Percentiles rank a stretch among this genome's conserved stretches.
These are phyloP conservation scores for Spea bombifrons DNA, from an alignment of 2,113 vertebrate species.

Conservation along the genomic window DNA sequence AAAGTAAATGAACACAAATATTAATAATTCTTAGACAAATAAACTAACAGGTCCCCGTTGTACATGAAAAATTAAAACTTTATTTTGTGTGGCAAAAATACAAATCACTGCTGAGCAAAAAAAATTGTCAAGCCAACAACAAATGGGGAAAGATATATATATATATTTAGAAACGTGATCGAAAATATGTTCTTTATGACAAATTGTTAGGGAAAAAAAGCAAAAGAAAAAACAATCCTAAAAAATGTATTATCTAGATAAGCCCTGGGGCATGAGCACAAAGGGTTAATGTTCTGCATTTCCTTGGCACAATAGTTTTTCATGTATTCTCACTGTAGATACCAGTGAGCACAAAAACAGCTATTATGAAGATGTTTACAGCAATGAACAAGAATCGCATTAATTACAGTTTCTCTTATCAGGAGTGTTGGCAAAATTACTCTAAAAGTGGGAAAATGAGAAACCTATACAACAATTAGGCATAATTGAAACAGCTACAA, in stretches of 20 bases:
- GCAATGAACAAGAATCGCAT: constrained; percentile 6
- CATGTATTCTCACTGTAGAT: background rate
- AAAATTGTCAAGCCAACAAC: background rate
- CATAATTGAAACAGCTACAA: constrained; percentile 15
- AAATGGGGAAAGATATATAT: background rate
- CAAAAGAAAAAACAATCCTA: background rate
- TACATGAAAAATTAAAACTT: constrained; percentile 14
- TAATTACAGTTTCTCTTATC: constrained; percentile 29
- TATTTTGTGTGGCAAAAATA: constrained; percentile 8
- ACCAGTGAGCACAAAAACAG: background rate
- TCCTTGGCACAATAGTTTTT: background rate
- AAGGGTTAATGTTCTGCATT: background rate
- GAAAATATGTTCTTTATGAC: background rate
- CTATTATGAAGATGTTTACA: constrained; percentile 14
- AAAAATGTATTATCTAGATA: too few species aligned
- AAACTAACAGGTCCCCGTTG: constrained; percentile 35
- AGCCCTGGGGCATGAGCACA: too few species aligned
- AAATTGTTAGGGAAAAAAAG: background rate
- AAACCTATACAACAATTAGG: constrained; percentile 26
- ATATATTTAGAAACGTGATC: background rate
- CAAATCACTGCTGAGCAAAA: constrained; percentile 7
- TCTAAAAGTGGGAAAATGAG: constrained; percentile 29
- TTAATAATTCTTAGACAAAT: constrained; percentile 46
- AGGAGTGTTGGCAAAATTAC: constrained; percentile 7
- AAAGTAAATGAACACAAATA: constrained; percentile 38